phyloP scores from a whole-genome alignment of 2,888 invertebrate genomes.

The Rhagonycha lutea region DNA sequence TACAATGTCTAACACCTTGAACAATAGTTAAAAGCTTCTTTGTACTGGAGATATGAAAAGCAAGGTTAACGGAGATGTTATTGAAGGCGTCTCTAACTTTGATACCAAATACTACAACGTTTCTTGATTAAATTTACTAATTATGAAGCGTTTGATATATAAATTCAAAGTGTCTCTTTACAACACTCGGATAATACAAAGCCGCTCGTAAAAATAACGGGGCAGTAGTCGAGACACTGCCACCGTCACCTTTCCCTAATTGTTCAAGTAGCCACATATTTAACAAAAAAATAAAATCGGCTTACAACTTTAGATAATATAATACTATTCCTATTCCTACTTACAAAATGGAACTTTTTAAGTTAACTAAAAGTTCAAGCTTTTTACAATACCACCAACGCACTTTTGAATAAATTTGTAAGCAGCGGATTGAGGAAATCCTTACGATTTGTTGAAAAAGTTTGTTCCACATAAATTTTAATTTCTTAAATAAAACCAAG shows the following conservation, averaged over 20 bases:
- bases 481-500: background rate
- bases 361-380: background rate
- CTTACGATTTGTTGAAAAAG: background rate
- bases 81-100: background rate
- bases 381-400: background rate
- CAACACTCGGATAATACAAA: background rate
- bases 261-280: background rate
- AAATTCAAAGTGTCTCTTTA: background rate
- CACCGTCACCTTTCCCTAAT: background rate
- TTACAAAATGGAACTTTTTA: background rate
- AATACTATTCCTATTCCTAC: too few species aligned
- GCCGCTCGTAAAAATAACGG: background rate
- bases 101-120: background rate
- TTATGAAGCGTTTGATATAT: background rate
- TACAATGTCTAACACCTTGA: background rate
- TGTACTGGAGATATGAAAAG: background rate
- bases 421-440: background rate
- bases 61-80: background rate
- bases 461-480: background rate
- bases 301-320: background rate
- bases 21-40: background rate
- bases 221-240: background rate
- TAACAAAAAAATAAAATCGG: background rate
- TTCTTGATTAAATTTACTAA: background rate
- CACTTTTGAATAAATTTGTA: background rate